Percentiles rank a stretch among this genome's conserved stretches.
Conservation (phyloP, 2,888 invertebrate genomes). For the Stenurella melanura region DNA sequence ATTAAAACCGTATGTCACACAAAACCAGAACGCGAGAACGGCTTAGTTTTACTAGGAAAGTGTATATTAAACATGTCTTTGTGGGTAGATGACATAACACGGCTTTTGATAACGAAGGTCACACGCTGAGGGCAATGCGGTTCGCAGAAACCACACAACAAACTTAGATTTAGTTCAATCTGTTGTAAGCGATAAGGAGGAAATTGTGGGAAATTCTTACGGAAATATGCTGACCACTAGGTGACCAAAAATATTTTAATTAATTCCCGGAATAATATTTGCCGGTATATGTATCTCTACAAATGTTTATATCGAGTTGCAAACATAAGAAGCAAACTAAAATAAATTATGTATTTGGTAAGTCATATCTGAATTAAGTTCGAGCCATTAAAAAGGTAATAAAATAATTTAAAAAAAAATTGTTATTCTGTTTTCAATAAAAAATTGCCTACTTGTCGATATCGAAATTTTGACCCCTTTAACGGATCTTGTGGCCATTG, state of each 20-base stretch:
- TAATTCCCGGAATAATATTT: conserved; percentile 2
- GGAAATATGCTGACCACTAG: conserved; percentile 12
- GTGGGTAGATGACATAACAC: conserved; percentile 59
- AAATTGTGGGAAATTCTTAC: conserved; percentile 47
- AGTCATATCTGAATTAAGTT: no score
- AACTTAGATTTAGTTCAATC: conserved; percentile 11
- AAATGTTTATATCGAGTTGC: neutral
- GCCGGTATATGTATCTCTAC: neutral
- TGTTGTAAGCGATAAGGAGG: conserved; percentile 24
- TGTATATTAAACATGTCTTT: conserved; percentile 55
- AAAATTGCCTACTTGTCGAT: no score
- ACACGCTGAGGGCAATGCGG: conserved; percentile 26
- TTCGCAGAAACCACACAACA: conserved; percentile 26
- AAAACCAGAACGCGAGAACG: conserved; percentile 48
- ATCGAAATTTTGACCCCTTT: no score
- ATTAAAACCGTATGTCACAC: conserved; percentile 54
- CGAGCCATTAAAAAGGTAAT: no score
- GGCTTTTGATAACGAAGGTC: conserved; percentile 59
- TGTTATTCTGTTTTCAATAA: no score
- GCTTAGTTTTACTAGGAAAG: conserved; percentile 55
- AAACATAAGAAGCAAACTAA: neutral
- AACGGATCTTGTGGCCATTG: no score
- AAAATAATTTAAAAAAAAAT: no score
- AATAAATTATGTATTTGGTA: no score
- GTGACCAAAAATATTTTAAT: conserved; percentile 9